Evolutionary conservation across 2,888 invertebrate genomes (phyloP).

Genomic region (Hanleya hanleyi): DNA sequence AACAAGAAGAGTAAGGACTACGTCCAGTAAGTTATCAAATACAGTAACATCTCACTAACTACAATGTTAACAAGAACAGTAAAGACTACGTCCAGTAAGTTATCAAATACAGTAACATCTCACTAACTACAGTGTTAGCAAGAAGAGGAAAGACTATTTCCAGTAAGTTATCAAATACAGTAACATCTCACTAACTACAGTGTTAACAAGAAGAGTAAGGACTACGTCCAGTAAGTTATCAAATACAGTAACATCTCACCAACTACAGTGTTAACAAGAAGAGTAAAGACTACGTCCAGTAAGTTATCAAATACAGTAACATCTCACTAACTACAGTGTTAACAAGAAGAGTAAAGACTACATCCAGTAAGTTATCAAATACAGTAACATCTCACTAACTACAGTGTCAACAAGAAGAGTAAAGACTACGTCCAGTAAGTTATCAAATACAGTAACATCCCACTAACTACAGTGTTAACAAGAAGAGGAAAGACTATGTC

Average conservation of each 20-base stretch:
- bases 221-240: conserved; percentile 89
- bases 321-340: conserved; percentile 98
- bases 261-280: conserved; percentile 99
- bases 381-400: conserved; percentile 89
- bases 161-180: conserved; percentile 79
- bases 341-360: conserved; percentile 98
- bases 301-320: conserved; percentile 76
- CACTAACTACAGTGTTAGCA: conserved; percentile 98
- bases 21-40: conserved; percentile 83
- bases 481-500: conserved; percentile 96
- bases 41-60: conserved; percentile 89
- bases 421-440: conserved; percentile 94
- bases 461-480: conserved; percentile 98
- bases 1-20: conserved; percentile 98
- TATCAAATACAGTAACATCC: conserved; percentile 78
- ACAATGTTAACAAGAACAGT: conserved; percentile 98
- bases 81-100: conserved; percentile 94
- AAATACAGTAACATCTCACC: conserved; percentile 82
- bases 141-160: conserved; percentile 96
- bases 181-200: conserved; percentile 96
- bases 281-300: conserved; percentile 96
- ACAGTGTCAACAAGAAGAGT: conserved; percentile 98
- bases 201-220: conserved; percentile 96
- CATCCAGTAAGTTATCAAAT: conserved; percentile 83
- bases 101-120: conserved; percentile 78